Evolutionary conservation across 2,888 invertebrate species (phyloP).

Genomic region (Achlya flavicornis): DNA sequence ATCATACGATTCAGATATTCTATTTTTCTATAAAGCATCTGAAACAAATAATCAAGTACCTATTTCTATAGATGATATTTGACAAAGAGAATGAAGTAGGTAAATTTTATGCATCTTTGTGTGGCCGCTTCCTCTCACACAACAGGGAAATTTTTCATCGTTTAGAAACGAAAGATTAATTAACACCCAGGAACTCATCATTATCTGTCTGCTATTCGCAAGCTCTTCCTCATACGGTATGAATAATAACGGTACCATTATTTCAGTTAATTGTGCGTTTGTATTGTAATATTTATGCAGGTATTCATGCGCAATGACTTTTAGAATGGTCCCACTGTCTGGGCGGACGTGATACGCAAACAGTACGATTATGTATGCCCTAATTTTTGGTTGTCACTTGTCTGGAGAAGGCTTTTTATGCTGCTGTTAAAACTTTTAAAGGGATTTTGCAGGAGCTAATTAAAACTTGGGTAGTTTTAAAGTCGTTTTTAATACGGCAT

Average conservation of each 20-base stretch:
- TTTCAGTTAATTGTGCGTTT: constrained; percentile 24
- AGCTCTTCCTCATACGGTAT: constrained; percentile 16
- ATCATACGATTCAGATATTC: neutral
- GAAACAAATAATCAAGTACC: neutral
- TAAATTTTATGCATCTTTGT: neutral
- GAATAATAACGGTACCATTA: constrained; percentile 26
- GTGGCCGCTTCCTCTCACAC: neutral
- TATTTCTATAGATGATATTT: neutral
- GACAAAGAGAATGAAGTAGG: neutral
- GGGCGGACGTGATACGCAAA: constrained; percentile 8
- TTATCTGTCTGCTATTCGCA: constrained; percentile 21
- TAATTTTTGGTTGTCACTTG: neutral
- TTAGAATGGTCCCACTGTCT: constrained; percentile 29
- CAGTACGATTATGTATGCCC: neutral
- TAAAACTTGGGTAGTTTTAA: neutral
- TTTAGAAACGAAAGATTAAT: neutral
- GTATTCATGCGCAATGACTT: constrained; percentile 27
- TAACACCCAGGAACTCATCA: constrained; percentile 12
- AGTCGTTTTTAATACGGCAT: neutral
- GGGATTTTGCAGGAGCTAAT: neutral
- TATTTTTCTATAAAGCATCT: neutral
- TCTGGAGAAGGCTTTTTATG: neutral
- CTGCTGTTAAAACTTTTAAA: neutral
- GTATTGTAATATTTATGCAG: constrained; percentile 19
- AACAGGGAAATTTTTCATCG: neutral